Evolutionary conservation across 2,113 vertebrate species (phyloP), one percentile per base, ranked within the genome.

Genomic region (Brachyistius frenatus): DNA sequence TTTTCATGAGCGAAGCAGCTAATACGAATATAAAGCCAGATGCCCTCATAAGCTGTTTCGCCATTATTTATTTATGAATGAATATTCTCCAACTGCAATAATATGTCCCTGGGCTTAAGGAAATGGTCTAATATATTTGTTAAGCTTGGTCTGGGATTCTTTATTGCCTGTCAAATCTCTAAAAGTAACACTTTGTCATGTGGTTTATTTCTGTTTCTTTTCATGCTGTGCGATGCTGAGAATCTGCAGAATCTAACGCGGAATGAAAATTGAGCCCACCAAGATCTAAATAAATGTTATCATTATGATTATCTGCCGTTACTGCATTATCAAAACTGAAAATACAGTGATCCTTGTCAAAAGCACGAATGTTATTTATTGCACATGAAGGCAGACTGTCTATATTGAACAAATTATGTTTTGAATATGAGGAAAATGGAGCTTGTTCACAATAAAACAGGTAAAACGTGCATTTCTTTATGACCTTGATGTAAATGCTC

Each of bases 51-150:
- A 91, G 88, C 86, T 79, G 74, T 85, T 88, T 76, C 70, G 49
- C 76, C 89, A 91, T 94, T 88, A 92, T 91, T 91, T 93, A 94
- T 93, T 94, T 83, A 93, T 88, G 87, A 88, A 88, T 87, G 76
- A 90, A 93, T 92, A 87, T 89, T 83, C 70, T 89, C 81, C 77
- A 84, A 75, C 90, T 76, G 67, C 84, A 80, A 79, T 91, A 88
- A 91, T 92, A 89, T 84, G 78, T 90, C 86, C 83, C 35, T 8
- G 74, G 79, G 87, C 88, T 84, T 79, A 76, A 75, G 85, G 73
- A 85, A 89, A 89, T 80, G 83, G 88, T 78, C 73, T 85, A 85
- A 88, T 91, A 78, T 88, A 76, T 86, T 83, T 87, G 86, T 76
- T 80, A 90, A 78, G 87, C 73, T 79, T 69, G 86, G 76, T 60